Percentiles rank a stretch among this genome's conserved stretches.
These are phyloP conservation scores for Chromoteleia sp. DNA, from an alignment of 2,888 invertebrate genomes.

Conservation along the genomic window DNA sequence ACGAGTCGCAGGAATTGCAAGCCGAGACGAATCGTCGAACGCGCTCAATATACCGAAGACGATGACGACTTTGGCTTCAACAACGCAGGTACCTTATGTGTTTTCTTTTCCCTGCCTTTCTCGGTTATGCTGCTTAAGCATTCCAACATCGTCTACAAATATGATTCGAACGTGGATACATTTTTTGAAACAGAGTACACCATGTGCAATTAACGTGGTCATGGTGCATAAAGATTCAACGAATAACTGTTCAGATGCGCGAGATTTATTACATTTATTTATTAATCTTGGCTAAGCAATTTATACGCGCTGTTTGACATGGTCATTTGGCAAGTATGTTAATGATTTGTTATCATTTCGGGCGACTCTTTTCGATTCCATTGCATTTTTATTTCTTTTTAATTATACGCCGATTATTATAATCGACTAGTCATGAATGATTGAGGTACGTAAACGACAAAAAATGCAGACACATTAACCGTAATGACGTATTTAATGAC, in stretches of 20 bases:
- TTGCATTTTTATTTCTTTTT: background rate
- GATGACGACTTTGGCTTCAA: slow-evolving; percentile 55
- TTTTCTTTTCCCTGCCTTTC: slow-evolving; percentile 36
- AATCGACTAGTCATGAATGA: background rate
- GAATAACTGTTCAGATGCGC: slow-evolving; percentile 26
- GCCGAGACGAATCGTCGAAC: slow-evolving; percentile 51
- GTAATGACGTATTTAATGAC: slow-evolving; percentile 4
- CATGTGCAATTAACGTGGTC: slow-evolving; percentile 38
- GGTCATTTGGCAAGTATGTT: slow-evolving; percentile 28
- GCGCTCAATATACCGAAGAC: slow-evolving; percentile 50
- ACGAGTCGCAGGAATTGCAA: slow-evolving; percentile 60
- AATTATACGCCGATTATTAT: too few relatives aligned
- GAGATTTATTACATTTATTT: slow-evolving; percentile 36
- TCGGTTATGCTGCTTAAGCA: slow-evolving; percentile 35
- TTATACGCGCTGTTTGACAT: background rate
- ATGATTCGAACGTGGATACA: slow-evolving; percentile 25
- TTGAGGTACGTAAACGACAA: too few relatives aligned
- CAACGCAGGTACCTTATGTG: slow-evolving; percentile 36
- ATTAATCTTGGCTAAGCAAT: slow-evolving; percentile 5
- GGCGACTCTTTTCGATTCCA: background rate
- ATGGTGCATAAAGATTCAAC: slow-evolving; percentile 12
- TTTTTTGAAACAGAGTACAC: slow-evolving; percentile 33
- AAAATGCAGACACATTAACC: too few relatives aligned
- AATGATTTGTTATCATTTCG: slow-evolving; percentile 10
- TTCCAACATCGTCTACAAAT: slow-evolving; percentile 33